Percentiles rank a stretch among this genome's conserved stretches.
Conservation (phyloP, 2,113 vertebrate genomes). For the Psephotus haematonotus region DNA sequence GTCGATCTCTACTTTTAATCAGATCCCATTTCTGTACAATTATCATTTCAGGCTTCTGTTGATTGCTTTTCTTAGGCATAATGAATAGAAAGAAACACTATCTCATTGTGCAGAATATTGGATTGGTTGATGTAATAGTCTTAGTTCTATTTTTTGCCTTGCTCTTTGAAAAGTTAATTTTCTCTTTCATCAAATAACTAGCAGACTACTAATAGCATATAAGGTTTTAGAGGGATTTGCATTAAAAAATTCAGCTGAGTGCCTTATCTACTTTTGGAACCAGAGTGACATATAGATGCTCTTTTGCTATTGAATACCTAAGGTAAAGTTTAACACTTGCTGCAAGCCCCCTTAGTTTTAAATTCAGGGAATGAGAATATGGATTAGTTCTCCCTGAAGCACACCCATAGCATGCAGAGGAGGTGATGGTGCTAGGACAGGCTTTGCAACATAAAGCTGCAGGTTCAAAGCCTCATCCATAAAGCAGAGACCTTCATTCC, state of each 20-base stretch:
- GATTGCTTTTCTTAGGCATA: conserved; percentile 63
- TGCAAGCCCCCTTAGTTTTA: conserved; percentile 44
- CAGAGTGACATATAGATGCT: conserved; percentile 56
- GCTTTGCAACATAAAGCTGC: conserved; percentile 13
- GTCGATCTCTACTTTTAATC: conserved; percentile 65
- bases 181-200: conserved; percentile 72
- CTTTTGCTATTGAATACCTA: conserved; percentile 59
- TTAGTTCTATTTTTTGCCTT: conserved; percentile 62
- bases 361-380: conserved; percentile 48
- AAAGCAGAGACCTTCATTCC: neutral
- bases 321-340: conserved; percentile 53
- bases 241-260: conserved; percentile 68
- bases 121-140: conserved; percentile 66
- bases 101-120: conserved; percentile 69
- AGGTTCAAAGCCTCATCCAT: conserved; percentile 38
- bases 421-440: neutral
- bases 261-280: conserved; percentile 67
- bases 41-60: conserved; percentile 69
- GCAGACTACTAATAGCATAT: conserved; percentile 66
- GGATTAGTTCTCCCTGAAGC: conserved; percentile 24
- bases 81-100: conserved; percentile 69
- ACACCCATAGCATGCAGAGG: neutral
- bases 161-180: conserved; percentile 72
- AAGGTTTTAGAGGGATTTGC: conserved; percentile 69
- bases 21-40: conserved; percentile 67